phyloP scores from a whole-genome alignment of 2,888 invertebrate genomes.

The Drosophila cognata region DNA sequence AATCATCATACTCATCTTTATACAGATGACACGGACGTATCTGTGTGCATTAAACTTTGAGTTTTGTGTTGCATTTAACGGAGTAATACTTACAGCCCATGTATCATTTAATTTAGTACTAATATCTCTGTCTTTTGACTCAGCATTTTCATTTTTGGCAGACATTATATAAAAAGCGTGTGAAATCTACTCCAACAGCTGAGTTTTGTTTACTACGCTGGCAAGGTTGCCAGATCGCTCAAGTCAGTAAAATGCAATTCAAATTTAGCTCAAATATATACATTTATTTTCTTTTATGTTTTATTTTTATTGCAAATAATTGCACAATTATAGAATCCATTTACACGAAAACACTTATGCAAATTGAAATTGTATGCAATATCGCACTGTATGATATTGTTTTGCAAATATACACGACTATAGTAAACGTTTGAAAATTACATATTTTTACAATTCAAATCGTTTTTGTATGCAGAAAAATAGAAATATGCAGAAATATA shows the following conservation, averaged over 20 bases:
- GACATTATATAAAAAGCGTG: slow-evolving; percentile 59
- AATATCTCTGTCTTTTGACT: slow-evolving; percentile 45
- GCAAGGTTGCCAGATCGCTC: slow-evolving; percentile 35
- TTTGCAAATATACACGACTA: slow-evolving; percentile 33
- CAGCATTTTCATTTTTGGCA: slow-evolving; percentile 37
- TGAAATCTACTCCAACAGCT: slow-evolving; percentile 32
- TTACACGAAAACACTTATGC: slow-evolving; percentile 52
- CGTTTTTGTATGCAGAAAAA: slow-evolving; percentile 30
- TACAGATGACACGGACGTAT: slow-evolving; percentile 92
- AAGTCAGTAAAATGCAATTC: not conserved
- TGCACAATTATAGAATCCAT: slow-evolving; percentile 65
- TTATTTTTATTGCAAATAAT: slow-evolving; percentile 66
- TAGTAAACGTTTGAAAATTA: slow-evolving; percentile 10
- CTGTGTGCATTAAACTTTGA: slow-evolving; percentile 84
- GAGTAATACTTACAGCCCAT: slow-evolving; percentile 76
- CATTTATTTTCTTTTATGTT: slow-evolving; percentile 21
- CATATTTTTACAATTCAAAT: slow-evolving; percentile 18
- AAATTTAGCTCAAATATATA: not conserved
- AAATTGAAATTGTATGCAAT: slow-evolving; percentile 55
- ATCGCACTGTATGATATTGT: slow-evolving; percentile 32
- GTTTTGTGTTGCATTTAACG: not conserved
- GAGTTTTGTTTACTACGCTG: slow-evolving; percentile 42
- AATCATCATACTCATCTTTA: slow-evolving; percentile 92
- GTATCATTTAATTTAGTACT: slow-evolving; percentile 61
- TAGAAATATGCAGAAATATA: slow-evolving; percentile 30